A percentile compares a stretch with the other conserved stretches of the same genome.
phyloP scores from a whole-genome alignment of 2,888 invertebrate genomes.

The Boloria euphrosyne region DNA sequence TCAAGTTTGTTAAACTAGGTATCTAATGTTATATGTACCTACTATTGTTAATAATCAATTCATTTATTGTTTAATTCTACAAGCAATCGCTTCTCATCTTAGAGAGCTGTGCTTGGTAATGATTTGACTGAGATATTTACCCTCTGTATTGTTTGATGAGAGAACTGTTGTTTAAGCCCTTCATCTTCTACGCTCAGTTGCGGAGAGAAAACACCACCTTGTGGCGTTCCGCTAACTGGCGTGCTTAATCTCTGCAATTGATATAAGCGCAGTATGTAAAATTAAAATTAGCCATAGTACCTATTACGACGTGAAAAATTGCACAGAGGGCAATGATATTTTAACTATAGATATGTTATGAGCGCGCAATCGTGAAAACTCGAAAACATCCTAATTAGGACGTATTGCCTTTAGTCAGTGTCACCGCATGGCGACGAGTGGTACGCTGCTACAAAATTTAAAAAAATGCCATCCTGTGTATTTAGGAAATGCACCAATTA shows the following conservation, averaged over 20 bases:
- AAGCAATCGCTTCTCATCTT: constrained; percentile 2
- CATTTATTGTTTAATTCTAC: constrained; percentile 15
- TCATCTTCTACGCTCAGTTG: constrained; percentile 75
- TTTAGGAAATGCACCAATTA: no score
- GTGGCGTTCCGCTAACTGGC: constrained; percentile 72
- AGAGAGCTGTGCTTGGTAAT: constrained; percentile 4
- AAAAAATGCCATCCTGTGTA: no score
- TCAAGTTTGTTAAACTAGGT: background rate
- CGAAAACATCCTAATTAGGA: no score
- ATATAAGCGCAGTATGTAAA: constrained; percentile 14
- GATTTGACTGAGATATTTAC: constrained; percentile 57
- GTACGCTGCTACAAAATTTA: no score
- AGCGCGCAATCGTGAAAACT: no score
- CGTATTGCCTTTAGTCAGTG: no score
- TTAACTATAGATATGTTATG: no score
- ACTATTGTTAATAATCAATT: background rate
- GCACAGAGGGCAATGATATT: constrained; percentile 11
- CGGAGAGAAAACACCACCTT: constrained; percentile 72
- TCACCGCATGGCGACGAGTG: no score
- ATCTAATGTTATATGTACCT: background rate
- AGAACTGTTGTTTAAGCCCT: constrained; percentile 76
- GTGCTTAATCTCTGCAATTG: constrained; percentile 72
- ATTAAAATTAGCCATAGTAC: background rate
- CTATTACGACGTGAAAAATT: background rate
- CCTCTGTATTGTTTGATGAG: constrained; percentile 77